Evolutionary conservation across 2,113 vertebrate genomes (phyloP), one percentile per base, ranked within the genome.

Genomic region (Cervus canadensis): DNA sequence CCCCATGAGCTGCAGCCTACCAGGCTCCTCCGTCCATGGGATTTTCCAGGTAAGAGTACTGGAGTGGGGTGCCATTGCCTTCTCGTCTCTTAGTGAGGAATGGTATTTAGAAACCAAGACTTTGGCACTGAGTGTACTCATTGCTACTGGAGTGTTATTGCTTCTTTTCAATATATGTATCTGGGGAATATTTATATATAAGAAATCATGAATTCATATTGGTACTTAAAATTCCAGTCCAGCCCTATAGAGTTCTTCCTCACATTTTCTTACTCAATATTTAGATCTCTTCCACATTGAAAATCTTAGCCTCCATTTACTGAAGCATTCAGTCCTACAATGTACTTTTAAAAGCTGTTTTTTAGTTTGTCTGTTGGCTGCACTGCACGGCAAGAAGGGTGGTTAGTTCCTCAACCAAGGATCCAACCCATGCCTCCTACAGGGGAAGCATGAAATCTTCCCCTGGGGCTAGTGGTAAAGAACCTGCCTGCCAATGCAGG

Each of bases 361-460:
- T 23, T 36, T 57, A 25, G 23, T 57, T 12, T 71, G n/a, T 40
- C 40, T 74, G 1, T 23, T 40, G 10, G 0, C 67, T 74, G 36
- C 67, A 12, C n/a, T 40, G 5, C 21, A 6, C 0, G 2, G 21
- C 19, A 74, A 74, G 67, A 74, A 74, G 36, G 67, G 67, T n/a
- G n/a, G n/a, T n/a, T n/a, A n/a, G 19, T 13, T 74, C 67, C 36
- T 40, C 3, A 0, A 71, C 36, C n/a, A 40, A 40, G 21, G 67
- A 74, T 40, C 67, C 36, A 40, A 40, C 11, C 67, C 36, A 71
- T 40, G 36, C 19, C n/a, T 76, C 40, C 71, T 43, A 43, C 23
- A 76, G 23, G 36, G 21, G 23, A 76, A 76, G 40, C 71, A 43
- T 76, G 71, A 43, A 43, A 26, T 76, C 71, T 76, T 76, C 12